phyloP scores from a whole-genome alignment of 2,888 invertebrate genomes.

The Anoplius nigerrimus region DNA sequence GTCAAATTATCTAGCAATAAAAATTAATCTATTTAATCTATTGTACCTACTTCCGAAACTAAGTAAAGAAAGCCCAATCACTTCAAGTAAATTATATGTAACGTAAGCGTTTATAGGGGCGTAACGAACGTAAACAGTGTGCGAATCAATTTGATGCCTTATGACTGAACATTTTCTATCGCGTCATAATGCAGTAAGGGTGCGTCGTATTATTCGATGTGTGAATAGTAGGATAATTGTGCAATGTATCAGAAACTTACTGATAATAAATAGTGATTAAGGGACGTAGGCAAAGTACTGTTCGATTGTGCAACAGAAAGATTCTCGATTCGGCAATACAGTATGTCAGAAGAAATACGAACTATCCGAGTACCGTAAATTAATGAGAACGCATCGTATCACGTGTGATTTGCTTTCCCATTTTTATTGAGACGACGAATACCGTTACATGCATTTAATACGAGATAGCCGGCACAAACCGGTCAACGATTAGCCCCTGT shows the following conservation, averaged over 20 bases:
- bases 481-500: too few species aligned
- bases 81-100: constrained; percentile 43
- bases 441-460: too few species aligned
- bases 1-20: constrained; percentile 69
- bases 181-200: constrained; percentile 52
- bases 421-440: too few species aligned
- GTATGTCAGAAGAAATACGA: constrained; percentile 24
- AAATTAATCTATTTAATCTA: constrained; percentile 61
- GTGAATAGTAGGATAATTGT: constrained; percentile 59
- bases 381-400: too few species aligned
- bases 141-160: constrained; percentile 52
- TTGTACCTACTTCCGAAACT: constrained; percentile 50
- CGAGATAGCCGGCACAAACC: too few species aligned
- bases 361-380: not conserved
- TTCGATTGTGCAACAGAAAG: too few species aligned
- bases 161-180: constrained; percentile 54
- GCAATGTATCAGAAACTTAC: constrained; percentile 55
- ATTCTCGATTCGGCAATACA: constrained; percentile 19
- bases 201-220: constrained; percentile 53
- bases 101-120: constrained; percentile 43
- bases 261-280: constrained; percentile 50
- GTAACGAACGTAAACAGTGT: constrained; percentile 37
- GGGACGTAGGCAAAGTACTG: not conserved
- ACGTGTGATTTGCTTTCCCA: too few species aligned
- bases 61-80: constrained; percentile 48